These are phyloP conservation scores for Dissostichus mawsoni DNA, from an alignment of 2,113 vertebrate species.

Conservation along the genomic window DNA sequence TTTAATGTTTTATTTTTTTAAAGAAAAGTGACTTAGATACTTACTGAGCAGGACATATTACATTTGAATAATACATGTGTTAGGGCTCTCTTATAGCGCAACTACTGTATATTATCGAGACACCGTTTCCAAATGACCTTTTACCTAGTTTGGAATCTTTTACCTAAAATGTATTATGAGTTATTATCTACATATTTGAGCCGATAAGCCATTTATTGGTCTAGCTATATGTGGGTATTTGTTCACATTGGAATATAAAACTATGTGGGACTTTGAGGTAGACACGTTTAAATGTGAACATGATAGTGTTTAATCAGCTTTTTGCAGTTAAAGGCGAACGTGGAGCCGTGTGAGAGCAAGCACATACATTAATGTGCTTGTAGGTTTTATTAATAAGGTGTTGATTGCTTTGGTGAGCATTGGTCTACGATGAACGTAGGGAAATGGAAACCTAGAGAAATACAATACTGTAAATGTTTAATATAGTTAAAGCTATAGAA, in stretches of 20 bases:
- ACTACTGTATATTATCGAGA: not conserved
- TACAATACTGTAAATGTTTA: not conserved
- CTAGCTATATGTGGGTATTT: not conserved
- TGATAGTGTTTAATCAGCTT: not conserved
- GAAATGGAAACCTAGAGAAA: conserved; percentile 16
- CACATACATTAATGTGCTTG: conserved; percentile 1
- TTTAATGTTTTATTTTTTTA: not conserved
- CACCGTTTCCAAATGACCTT: not conserved
- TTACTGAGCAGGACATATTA: not conserved
- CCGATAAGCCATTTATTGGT: not conserved
- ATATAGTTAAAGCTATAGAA: conserved; percentile 10
- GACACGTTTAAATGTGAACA: not conserved
- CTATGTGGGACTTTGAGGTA: not conserved
- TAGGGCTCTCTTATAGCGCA: conserved; percentile 2
- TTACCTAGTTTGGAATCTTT: not conserved
- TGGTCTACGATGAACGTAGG: not conserved
- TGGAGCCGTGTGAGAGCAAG: not conserved
- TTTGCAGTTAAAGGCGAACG: not conserved
- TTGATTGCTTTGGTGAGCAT: conserved; percentile 2
- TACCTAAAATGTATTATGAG: not conserved
- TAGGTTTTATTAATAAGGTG: not conserved
- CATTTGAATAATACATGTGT: not conserved
- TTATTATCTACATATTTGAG: not conserved
- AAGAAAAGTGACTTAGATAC: not conserved
- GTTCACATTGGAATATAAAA: not conserved